Evolutionary conservation across 2,113 vertebrate genomes (phyloP).

Genomic region (Mixornis gularis): DNA sequence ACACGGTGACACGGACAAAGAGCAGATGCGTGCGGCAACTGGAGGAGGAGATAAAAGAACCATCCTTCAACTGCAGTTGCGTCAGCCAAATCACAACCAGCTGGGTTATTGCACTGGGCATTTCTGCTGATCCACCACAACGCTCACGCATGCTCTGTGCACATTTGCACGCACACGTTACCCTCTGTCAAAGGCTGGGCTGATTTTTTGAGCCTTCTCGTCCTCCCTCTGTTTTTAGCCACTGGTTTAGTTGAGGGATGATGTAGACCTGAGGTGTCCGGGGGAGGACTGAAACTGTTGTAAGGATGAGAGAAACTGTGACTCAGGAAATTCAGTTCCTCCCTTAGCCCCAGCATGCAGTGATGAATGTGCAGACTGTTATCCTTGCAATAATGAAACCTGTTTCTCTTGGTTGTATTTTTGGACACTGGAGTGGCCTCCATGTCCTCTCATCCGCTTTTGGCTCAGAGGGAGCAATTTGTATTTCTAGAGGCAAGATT

Average conservation of each 20-base stretch:
- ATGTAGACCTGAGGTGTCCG: not conserved
- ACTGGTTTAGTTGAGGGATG: not conserved
- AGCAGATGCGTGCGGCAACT: constrained; percentile 9
- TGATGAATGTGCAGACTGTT: not conserved
- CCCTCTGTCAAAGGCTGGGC: not conserved
- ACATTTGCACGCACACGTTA: rapidly evolving
- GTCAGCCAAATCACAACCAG: constrained; percentile 36
- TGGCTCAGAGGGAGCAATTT: not conserved
- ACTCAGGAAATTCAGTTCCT: constrained; percentile 30
- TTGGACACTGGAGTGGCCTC: not conserved
- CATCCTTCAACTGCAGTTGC: not conserved
- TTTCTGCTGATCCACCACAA: constrained; percentile 25
- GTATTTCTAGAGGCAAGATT: not conserved
- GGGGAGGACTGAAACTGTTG: constrained; percentile 16
- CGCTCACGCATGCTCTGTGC: not conserved
- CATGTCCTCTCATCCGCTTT: not conserved
- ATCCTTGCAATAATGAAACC: not conserved
- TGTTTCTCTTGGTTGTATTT: not conserved
- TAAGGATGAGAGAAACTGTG: constrained; percentile 41
- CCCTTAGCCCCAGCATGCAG: not conserved
- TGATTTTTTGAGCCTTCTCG: not conserved
- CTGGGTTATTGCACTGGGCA: not conserved
- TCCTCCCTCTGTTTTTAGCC: not conserved
- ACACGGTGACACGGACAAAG: not conserved
- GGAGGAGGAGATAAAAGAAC: constrained; percentile 26